A percentile compares a stretch with the other conserved stretches of the same genome.
These are phyloP conservation scores for Vicugna pacos DNA, from an alignment of 2,113 vertebrate genomes.

Conservation along the genomic window DNA sequence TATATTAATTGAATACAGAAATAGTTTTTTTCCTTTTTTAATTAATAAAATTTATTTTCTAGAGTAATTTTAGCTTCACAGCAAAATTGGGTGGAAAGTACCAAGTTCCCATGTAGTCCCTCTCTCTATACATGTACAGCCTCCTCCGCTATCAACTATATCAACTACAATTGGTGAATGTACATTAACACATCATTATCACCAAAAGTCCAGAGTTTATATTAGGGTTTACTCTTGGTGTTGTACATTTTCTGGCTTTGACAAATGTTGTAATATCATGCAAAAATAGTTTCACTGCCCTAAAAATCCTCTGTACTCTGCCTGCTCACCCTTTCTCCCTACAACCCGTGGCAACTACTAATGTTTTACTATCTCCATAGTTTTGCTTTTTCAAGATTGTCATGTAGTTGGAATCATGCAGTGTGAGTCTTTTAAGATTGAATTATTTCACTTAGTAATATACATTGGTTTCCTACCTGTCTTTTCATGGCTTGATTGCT, in stretches of 20 bases:
- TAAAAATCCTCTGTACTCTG: not conserved
- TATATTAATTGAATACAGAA: constrained; percentile 25
- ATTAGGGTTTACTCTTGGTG: not conserved
- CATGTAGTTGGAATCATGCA: not conserved
- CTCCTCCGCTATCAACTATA: not conserved
- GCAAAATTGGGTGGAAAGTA: not conserved
- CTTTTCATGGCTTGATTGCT: not conserved
- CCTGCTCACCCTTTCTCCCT: not conserved
- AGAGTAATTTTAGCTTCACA: not conserved
- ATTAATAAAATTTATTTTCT: not conserved
- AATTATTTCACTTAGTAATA: not conserved
- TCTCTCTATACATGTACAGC: not conserved
- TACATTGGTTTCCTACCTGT: not conserved
- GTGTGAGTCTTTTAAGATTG: not conserved
- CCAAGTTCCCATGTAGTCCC: not conserved
- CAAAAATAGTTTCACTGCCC: not conserved
- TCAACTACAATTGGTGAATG: not conserved
- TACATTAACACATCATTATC: not conserved
- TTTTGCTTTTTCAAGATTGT: not conserved
- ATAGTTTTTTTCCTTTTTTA: not conserved
- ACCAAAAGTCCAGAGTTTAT: not conserved
- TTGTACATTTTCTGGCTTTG: not conserved
- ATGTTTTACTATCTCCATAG: not conserved
- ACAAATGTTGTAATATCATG: not conserved
- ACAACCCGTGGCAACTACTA: not conserved